These are phyloP conservation scores for Nemurella pictetii DNA, from an alignment of 2,888 invertebrate genomes.

Conservation along the genomic window DNA sequence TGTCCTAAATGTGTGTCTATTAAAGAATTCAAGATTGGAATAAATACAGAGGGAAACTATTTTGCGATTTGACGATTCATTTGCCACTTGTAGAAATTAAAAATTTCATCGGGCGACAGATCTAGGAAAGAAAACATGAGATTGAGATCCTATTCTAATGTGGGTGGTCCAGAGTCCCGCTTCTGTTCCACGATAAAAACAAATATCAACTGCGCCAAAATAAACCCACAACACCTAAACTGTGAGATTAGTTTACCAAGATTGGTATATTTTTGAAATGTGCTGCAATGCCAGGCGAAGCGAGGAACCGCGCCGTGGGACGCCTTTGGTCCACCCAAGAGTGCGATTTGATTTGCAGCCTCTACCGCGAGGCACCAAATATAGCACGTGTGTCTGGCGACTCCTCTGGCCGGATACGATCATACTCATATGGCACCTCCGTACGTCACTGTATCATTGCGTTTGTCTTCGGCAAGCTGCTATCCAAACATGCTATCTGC, in stretches of 20 bases:
- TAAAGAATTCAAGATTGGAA: background rate
- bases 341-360: background rate
- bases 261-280: background rate
- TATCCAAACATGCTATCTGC: background rate
- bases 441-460: background rate
- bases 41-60: background rate
- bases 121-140: too few relatives aligned
- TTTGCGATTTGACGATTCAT: too few relatives aligned
- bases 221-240: background rate
- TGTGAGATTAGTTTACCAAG: background rate
- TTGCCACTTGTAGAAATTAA: too few relatives aligned
- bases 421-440: background rate
- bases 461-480: background rate
- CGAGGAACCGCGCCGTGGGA: background rate
- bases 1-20: background rate
- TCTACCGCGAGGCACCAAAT: background rate
- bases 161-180: too few relatives aligned
- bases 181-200: too few relatives aligned
- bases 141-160: too few relatives aligned
- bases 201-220: background rate
- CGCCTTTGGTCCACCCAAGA: background rate
- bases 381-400: background rate
- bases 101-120: too few relatives aligned
- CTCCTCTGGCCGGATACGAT: background rate
- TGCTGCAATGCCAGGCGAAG: background rate